Evolutionary conservation across 2,113 vertebrate species (phyloP).

Genomic region (Murina feae): DNA sequence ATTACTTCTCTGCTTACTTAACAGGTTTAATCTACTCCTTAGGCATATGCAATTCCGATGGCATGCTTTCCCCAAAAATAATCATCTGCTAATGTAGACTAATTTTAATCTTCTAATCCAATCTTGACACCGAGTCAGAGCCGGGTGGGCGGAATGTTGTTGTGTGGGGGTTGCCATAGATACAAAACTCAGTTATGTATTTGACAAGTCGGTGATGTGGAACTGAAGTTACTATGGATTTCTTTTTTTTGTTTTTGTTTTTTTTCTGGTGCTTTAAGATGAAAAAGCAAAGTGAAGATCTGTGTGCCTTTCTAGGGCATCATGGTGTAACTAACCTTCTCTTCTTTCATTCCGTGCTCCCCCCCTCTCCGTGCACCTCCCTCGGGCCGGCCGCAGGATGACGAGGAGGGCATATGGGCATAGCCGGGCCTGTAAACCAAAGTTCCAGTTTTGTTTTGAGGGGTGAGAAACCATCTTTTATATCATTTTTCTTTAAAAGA

Average conservation of each 20-base stretch:
- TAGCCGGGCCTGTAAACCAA: constrained; percentile 93
- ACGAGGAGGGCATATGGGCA: constrained; percentile 99
- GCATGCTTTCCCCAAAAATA: constrained; percentile 62
- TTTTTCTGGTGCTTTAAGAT: constrained; percentile 57
- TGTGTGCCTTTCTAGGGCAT: constrained; percentile 59
- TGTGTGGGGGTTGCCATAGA: constrained; percentile 73
- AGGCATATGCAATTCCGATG: constrained; percentile 58
- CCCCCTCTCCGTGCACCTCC: constrained; percentile 76
- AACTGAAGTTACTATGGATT: constrained; percentile 54
- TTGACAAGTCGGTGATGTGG: constrained; percentile 61
- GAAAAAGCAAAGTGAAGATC: constrained; percentile 65
- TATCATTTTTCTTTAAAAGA: constrained; percentile 71
- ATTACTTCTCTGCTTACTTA: constrained; percentile 68
- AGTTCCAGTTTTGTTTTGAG: constrained; percentile 94
- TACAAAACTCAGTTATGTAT: constrained; percentile 55
- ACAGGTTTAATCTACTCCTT: constrained; percentile 65
- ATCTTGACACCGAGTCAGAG: constrained; percentile 74
- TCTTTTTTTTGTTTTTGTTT: neutral
- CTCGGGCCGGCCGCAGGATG: constrained; percentile 87
- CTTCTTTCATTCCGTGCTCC: constrained; percentile 81
- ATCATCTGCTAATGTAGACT: constrained; percentile 74
- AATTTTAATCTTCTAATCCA: constrained; percentile 76
- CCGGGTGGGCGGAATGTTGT: constrained; percentile 61
- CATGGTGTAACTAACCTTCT: constrained; percentile 80
- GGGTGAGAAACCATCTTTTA: constrained; percentile 91